Percentiles rank a stretch among this genome's conserved stretches.
Conservation (phyloP, 2,888 invertebrate species). For the Chloromyia formosa region DNA sequence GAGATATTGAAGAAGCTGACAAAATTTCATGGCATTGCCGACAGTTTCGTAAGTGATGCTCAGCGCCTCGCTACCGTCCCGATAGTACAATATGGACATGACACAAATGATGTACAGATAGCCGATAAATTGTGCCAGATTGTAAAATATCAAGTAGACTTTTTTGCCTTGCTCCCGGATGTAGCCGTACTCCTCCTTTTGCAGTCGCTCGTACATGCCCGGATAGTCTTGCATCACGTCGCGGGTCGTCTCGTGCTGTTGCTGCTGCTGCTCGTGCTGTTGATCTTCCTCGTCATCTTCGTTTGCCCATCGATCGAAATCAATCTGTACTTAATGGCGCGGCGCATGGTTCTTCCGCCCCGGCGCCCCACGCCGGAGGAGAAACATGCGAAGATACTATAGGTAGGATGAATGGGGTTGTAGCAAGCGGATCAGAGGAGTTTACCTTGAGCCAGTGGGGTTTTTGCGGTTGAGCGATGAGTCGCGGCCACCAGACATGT, state of each 20-base stretch:
- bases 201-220: constrained; percentile 75
- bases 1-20: constrained; percentile 83
- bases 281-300: constrained; percentile 74
- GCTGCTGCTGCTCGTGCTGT: not conserved
- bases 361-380: not conserved
- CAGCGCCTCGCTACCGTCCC: constrained; percentile 77
- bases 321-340: too few relatives aligned
- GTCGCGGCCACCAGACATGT: constrained; percentile 83
- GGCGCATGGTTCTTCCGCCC: too few relatives aligned
- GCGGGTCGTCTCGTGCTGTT: constrained; percentile 64
- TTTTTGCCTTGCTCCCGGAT: constrained; percentile 80
- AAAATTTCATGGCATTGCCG: constrained; percentile 80
- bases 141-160: constrained; percentile 88
- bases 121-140: constrained; percentile 88
- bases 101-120: constrained; percentile 80
- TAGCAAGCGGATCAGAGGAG: not conserved
- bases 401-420: not conserved
- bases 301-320: constrained; percentile 90
- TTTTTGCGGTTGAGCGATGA: constrained; percentile 82
- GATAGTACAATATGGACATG: constrained; percentile 77
- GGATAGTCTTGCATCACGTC: constrained; percentile 82
- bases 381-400: too few relatives aligned
- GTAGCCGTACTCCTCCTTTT: constrained; percentile 81
- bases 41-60: constrained; percentile 76
- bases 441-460: constrained; percentile 85